These are phyloP conservation scores for Philypnodon macrostomus DNA, from an alignment of 2,797 vertebrate genomes.

Conservation along the genomic window DNA sequence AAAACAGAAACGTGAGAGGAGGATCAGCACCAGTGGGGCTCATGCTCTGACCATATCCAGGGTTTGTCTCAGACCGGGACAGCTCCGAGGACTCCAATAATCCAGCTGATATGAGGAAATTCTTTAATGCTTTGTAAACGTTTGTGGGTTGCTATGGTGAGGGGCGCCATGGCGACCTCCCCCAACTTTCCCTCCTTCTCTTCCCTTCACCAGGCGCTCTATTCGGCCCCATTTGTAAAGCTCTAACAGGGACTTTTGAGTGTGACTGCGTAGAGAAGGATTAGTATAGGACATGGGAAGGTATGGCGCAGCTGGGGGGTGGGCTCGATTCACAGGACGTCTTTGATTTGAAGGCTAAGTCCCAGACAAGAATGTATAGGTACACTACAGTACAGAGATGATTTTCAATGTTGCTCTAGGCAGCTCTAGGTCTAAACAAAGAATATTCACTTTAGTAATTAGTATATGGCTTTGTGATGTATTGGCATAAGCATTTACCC, in stretches of 20 bases:
- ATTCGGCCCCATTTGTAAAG: constrained; percentile 64
- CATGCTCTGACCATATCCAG: constrained; percentile 71
- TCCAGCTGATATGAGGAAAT: constrained; percentile 89
- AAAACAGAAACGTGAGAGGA: constrained; percentile 13
- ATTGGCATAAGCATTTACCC: too few relatives aligned
- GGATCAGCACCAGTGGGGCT: constrained; percentile 57
- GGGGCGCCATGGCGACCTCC: constrained; percentile 80
- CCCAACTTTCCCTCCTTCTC: constrained; percentile 57
- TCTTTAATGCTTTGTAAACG: constrained; percentile 86
- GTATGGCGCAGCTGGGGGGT: constrained; percentile 33
- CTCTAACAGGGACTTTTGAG: constrained; percentile 76
- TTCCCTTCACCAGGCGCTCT: constrained; percentile 25
- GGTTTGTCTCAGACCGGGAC: constrained; percentile 69
- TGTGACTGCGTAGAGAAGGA: constrained; percentile 53
- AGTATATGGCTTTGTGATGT: too few relatives aligned
- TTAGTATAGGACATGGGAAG: constrained; percentile 38
- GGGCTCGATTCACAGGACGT: constrained; percentile 43
- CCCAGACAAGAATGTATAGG: constrained; percentile 18
- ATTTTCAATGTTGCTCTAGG: constrained; percentile 31
- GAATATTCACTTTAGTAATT: constrained; percentile 1
- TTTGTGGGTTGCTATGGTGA: constrained; percentile 84
- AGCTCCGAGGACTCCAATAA: constrained; percentile 80
- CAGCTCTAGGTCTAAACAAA: constrained; percentile 27
- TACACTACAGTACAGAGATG: constrained; percentile 14
- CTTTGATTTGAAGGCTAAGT: constrained; percentile 37